Evolutionary conservation across 2,888 invertebrate genomes (phyloP).

Genomic region (Dolichopus griseipennis): DNA sequence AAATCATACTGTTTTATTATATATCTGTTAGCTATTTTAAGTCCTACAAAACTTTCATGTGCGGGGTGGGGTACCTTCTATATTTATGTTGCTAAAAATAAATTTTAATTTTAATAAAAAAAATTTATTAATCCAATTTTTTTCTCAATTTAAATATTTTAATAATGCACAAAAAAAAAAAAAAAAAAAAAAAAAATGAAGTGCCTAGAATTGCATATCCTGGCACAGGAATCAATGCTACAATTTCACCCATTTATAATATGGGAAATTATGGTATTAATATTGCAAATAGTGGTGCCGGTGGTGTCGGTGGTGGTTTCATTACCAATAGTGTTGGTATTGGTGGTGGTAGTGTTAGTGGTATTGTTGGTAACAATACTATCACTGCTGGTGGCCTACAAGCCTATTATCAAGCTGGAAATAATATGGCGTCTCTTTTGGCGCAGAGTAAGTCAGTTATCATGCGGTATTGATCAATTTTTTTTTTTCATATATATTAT

Average conservation of each 20-base stretch:
- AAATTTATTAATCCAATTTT: too few relatives aligned
- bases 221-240: constrained; percentile 9
- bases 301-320: constrained; percentile 10
- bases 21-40: too few relatives aligned
- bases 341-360: constrained; percentile 9
- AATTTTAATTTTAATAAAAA: too few relatives aligned
- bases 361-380: constrained; percentile 12
- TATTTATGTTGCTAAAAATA: too few relatives aligned
- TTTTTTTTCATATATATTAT: constrained; percentile 14
- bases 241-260: background rate
- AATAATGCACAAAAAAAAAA: too few relatives aligned
- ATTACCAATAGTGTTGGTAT: constrained; percentile 14
- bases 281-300: constrained; percentile 13
- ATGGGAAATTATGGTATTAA: background rate
- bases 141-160: too few relatives aligned
- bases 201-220: constrained; percentile 18
- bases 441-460: constrained; percentile 70
- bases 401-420: constrained; percentile 36
- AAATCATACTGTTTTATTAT: too few relatives aligned
- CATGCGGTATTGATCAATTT: constrained; percentile 22
- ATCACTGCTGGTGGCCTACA: constrained; percentile 35
- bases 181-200: background rate
- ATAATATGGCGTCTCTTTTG: constrained; percentile 60
- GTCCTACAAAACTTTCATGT: too few relatives aligned
- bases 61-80: too few relatives aligned